These are phyloP conservation scores for Drosophila heteroneura DNA, from an alignment of 2,888 invertebrate species.

Conservation along the genomic window DNA sequence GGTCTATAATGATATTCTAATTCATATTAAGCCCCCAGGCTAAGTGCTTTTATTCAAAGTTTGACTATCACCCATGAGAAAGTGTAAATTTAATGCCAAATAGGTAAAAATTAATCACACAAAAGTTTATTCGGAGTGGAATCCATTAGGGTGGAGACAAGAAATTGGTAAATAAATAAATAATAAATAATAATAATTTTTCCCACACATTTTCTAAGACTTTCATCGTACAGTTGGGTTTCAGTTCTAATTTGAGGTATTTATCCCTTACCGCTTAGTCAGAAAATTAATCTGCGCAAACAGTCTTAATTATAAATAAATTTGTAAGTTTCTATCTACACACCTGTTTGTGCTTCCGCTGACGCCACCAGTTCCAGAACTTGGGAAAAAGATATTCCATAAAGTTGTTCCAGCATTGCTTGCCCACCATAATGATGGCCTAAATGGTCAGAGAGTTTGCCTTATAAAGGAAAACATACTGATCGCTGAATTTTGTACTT, in stretches of 20 bases:
- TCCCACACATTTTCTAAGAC: not conserved
- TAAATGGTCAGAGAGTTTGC: not conserved
- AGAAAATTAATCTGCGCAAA: not conserved
- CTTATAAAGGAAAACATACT: not conserved
- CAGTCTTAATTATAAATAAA: not conserved
- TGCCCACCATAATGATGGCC: conserved; percentile 97
- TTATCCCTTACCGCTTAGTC: not conserved
- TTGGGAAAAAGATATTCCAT: conserved; percentile 95
- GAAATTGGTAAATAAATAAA: not conserved
- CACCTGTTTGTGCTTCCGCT: conserved; percentile 89
- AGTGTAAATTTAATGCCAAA: not conserved
- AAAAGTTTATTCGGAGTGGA: not conserved
- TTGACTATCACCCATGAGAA: not conserved
- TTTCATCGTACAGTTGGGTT: not conserved
- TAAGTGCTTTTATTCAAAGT: not conserved
- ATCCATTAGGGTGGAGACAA: not conserved
- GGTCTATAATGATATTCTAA: not conserved
- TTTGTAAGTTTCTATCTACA: not conserved
- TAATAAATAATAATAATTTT: not conserved
- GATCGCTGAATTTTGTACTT: not conserved
- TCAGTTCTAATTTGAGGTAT: not conserved
- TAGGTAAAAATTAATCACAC: not conserved
- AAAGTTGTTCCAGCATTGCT: conserved; percentile 96
- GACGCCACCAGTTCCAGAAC: conserved; percentile 96
- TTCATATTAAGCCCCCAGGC: not conserved